Conservation (phyloP, 2,797 vertebrate species). For the Galaxias olidus region DNA sequence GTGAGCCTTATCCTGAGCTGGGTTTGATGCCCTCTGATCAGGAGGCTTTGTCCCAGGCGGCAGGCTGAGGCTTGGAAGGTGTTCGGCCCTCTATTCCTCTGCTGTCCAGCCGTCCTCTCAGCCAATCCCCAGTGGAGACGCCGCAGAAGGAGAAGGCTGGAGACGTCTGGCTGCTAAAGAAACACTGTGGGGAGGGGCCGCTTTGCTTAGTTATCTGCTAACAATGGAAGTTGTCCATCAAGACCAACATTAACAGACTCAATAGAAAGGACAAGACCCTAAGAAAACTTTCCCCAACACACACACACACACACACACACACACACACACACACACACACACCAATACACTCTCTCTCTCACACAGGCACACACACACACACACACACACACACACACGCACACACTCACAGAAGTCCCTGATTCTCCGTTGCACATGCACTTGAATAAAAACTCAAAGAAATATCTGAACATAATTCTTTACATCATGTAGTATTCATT, state of each 20-base stretch:
- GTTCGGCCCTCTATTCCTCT: constrained; percentile 49
- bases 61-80: constrained; percentile 46
- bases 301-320: constrained; percentile 8
- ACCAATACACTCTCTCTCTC: not conserved
- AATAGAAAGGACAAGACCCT: no score
- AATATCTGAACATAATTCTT: no score
- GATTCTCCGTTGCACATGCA: not conserved
- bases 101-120: constrained; percentile 25
- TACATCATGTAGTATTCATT: no score
- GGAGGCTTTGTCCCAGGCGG: constrained; percentile 45
- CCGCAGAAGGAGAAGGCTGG: constrained; percentile 44
- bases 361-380: constrained; percentile 9
- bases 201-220: constrained; percentile 50
- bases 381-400: constrained; percentile 4
- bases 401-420: not conserved
- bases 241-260: constrained; percentile 17
- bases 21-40: constrained; percentile 45
- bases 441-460: no score
- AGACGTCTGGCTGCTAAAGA: constrained; percentile 24
- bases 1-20: constrained; percentile 43
- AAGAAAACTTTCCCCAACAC: not conserved
- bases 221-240: constrained; percentile 56
- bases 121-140: constrained; percentile 58
- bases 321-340: constrained; percentile 13
- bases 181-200: constrained; percentile 18